Base-by-base conservation (phyloP, 2,113 vertebrate species). In the Pogona vitticeps region DNA sequence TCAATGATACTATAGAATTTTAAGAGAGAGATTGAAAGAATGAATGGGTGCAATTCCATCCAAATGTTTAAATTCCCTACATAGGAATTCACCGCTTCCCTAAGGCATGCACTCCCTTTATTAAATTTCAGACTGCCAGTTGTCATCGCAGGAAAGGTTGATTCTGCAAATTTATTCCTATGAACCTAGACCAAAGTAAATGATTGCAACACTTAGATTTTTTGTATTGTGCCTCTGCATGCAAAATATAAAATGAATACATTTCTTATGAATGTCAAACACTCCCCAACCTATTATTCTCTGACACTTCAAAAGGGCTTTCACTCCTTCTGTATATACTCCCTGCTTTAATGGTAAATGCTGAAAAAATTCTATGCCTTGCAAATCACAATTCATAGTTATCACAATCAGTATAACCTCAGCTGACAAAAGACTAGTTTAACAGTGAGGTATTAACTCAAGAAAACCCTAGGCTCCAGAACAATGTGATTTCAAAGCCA, bases 371-470 rank as follows among this genome's bases (percentile, higher is more conserved):
- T 78, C 58, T n/a, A 17, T 88, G 80, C 88, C 72, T 72, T 9
- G 0, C 73, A 82, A 88, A 84, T 7, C 86, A 87, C 58, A 88
- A 89, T 76, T 89, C 86, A 84, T 86, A 88, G 90, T 94, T 92
- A 94, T 88, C 84, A 89, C 77, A 80, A 86, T 88, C 88, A 87
- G 1, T 3, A 73, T 17, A 89, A 0, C 0, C 80, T 79, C 79
- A 86, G 88, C 86, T 87, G 67, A 91, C 52, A 42, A 91, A 88
- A 91, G 88, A 92, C 83, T 85, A 1, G 7, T 88, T 94, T 90
- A 90, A 90, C 70, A 36, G 65, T 87, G 86, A 84, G 82, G 91
- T 93, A 94, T 91, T 84, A 78, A 93, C 63, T 79, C 86, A 89
- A 86, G 67, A 76, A 91, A 89, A 88, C 85, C 31, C 72, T 1